phyloP scores from a whole-genome alignment of 2,888 invertebrate species.

The Hypomecis punctinalis region DNA sequence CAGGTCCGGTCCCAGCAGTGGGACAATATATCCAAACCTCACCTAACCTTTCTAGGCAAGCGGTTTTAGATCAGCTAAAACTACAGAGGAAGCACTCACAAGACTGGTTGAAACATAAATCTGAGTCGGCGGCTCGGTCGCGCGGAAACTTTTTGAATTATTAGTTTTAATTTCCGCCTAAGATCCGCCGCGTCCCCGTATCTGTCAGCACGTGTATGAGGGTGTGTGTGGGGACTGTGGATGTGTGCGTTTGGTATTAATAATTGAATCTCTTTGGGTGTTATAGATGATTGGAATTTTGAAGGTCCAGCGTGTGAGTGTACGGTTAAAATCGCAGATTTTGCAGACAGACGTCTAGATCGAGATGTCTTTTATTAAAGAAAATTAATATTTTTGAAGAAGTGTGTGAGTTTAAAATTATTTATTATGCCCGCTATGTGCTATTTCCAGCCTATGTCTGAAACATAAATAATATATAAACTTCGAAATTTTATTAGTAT shows the following conservation, averaged over 20 bases:
- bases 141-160: conserved; percentile 86
- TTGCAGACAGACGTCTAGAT: no score
- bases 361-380: no score
- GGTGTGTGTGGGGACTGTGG: conserved; percentile 53
- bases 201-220: conserved; percentile 74
- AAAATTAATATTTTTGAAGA: no score
- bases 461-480: no score
- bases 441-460: no score
- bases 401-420: no score
- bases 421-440: no score
- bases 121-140: conserved; percentile 79
- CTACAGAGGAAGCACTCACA: conserved; percentile 74
- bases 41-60: conserved; percentile 52
- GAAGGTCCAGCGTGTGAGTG: no score
- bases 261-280: not conserved
- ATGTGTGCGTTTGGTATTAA: conserved; percentile 28
- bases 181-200: conserved; percentile 81
- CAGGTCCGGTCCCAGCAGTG: no score
- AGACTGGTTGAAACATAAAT: conserved; percentile 81
- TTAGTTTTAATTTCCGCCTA: conserved; percentile 86
- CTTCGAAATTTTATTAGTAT: no score
- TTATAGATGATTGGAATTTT: no score
- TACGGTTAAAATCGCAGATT: no score
- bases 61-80: conserved; percentile 55
- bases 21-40: not conserved